Percentiles rank a stretch among this genome's conserved stretches.
Evolutionary conservation across 2,113 vertebrate species (phyloP).

Genomic region (Leiothrix lutea): DNA sequence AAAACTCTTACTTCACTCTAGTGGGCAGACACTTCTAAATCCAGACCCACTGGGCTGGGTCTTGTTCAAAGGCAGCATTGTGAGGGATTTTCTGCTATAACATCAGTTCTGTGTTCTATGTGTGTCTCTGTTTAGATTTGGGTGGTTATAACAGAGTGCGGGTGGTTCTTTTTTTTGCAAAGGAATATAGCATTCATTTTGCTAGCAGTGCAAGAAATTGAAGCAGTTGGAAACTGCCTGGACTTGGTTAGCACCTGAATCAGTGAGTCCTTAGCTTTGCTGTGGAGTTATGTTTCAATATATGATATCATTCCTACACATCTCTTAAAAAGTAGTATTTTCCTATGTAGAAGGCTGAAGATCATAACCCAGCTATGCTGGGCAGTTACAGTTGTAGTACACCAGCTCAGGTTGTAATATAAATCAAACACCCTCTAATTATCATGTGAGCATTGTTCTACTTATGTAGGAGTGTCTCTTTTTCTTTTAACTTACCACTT

Average conservation of each 20-base stretch:
- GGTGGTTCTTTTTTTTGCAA: not conserved
- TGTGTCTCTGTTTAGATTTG: not conserved
- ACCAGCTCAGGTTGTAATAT: not conserved
- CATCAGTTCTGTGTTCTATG: not conserved
- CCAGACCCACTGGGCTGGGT: rapidly evolving
- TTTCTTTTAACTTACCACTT: not conserved
- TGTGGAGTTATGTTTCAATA: not conserved
- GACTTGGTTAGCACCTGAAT: not conserved
- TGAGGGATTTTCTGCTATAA: not conserved
- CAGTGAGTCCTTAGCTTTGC: not conserved
- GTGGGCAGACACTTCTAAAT: not conserved
- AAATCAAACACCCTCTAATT: not conserved
- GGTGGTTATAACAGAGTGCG: not conserved
- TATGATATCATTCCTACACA: not conserved
- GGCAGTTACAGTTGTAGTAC: not conserved
- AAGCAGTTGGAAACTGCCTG: not conserved
- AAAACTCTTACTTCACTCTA: not conserved
- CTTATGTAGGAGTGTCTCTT: not conserved
- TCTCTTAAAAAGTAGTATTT: not conserved
- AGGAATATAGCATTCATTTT: not conserved
- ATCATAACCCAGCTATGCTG: not conserved
- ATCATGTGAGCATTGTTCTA: not conserved
- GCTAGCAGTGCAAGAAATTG: not conserved
- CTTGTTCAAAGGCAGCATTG: not conserved
- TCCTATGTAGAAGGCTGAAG: not conserved